phyloP scores from a whole-genome alignment of 2,113 vertebrate species.

The Scomber scombrus region DNA sequence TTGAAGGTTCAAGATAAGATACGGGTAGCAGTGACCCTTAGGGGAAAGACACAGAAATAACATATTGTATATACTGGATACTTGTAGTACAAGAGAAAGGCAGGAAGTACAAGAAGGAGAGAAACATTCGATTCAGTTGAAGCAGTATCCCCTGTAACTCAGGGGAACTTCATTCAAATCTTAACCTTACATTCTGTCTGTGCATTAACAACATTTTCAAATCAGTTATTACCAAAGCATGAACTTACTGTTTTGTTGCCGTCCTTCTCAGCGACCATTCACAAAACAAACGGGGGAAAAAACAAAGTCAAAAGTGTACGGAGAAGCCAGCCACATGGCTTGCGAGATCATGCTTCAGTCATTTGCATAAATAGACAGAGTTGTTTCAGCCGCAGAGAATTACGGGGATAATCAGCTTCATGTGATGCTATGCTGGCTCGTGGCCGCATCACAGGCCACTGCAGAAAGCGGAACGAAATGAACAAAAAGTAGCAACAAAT shows the following conservation, averaged over 20 bases:
- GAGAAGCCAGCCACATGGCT: conserved; percentile 27
- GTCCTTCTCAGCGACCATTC: background rate
- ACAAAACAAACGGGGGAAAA: background rate
- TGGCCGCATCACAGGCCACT: conserved; percentile 26
- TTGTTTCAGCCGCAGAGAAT: conserved; percentile 46
- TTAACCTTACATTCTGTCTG: no score
- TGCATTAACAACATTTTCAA: background rate
- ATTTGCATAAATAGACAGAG: conserved; percentile 59
- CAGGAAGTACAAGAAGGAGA: background rate
- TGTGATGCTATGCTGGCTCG: conserved; percentile 66
- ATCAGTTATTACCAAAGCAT: background rate
- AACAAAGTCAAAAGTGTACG: background rate
- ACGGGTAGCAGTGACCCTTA: background rate
- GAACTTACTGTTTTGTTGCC: conserved; percentile 51
- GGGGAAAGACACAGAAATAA: background rate
- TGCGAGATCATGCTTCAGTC: conserved; percentile 63
- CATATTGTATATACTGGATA: background rate
- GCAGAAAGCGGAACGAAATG: background rate
- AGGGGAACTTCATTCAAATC: background rate
- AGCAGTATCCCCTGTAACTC: background rate
- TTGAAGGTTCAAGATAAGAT: background rate
- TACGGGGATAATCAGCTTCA: conserved; percentile 73
- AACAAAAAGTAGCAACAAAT: background rate
- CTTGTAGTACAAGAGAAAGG: background rate
- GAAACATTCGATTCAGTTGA: no score